Percentiles rank a stretch among this genome's conserved stretches.
Evolutionary conservation across 2,888 invertebrate species (phyloP).

Genomic region (Caradrina kadenii): DNA sequence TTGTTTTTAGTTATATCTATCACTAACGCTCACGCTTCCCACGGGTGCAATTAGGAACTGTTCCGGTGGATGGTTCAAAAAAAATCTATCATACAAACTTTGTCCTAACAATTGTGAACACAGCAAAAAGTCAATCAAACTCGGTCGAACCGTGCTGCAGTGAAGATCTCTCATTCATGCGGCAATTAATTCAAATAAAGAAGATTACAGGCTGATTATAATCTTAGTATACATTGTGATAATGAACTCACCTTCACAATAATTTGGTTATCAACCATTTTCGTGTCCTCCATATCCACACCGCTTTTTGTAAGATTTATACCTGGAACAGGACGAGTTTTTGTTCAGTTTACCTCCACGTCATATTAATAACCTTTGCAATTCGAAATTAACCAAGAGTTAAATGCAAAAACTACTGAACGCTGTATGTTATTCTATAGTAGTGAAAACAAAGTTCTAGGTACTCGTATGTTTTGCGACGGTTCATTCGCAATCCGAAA

Average conservation of each 20-base stretch:
- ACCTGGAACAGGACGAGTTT: constrained; percentile 78
- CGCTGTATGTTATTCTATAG: constrained; percentile 16
- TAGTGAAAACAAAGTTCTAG: constrained; percentile 36
- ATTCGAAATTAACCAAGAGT: constrained; percentile 45
- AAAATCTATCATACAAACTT: too few species aligned
- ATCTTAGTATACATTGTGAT: neutral
- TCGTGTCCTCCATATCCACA: constrained; percentile 79
- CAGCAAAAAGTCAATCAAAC: too few species aligned
- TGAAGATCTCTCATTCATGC: too few species aligned
- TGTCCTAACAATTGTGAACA: too few species aligned
- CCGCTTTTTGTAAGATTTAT: constrained; percentile 88
- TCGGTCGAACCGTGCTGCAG: too few species aligned
- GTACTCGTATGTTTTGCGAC: constrained; percentile 43
- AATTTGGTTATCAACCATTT: constrained; percentile 83
- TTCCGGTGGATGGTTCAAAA: too few species aligned
- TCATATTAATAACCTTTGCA: constrained; percentile 20
- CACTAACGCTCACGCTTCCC: too few species aligned
- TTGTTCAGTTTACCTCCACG: constrained; percentile 35
- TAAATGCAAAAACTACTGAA: constrained; percentile 34
- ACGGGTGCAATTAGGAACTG: too few species aligned
- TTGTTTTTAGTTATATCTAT: neutral
- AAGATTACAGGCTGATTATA: constrained; percentile 9
- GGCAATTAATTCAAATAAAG: neutral
- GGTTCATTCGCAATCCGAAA: constrained; percentile 54
- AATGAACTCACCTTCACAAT: constrained; percentile 82